Percentiles rank a stretch among this genome's conserved stretches.
Conservation (phyloP, 2,888 invertebrate genomes). For the Mimachlamys varia region DNA sequence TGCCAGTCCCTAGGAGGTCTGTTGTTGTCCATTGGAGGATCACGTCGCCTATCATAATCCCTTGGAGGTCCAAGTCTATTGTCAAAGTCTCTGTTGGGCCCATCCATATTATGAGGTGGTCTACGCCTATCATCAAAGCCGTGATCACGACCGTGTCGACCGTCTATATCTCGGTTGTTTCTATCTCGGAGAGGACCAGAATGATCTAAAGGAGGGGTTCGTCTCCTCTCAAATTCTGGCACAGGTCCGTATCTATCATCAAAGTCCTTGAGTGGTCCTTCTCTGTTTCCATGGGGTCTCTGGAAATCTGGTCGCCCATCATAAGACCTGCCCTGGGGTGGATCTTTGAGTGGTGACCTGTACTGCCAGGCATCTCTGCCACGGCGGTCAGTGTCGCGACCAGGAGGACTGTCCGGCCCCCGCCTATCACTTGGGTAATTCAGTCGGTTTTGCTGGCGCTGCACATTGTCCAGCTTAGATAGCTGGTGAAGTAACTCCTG, state of each 20-base stretch:
- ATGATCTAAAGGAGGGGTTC: constrained; percentile 8
- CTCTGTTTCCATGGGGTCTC: constrained; percentile 12
- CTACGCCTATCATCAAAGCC: constrained; percentile 51
- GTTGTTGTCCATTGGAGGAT: constrained; percentile 43
- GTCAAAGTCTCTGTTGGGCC: constrained; percentile 48
- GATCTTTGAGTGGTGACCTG: not conserved
- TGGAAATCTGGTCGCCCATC: not conserved
- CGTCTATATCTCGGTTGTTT: constrained; percentile 37
- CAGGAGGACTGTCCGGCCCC: not conserved
- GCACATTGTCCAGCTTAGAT: constrained; percentile 66
- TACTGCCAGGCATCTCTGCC: constrained; percentile 8
- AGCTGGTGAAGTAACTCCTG: constrained; percentile 76
- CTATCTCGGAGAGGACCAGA: not conserved
- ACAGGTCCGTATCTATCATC: constrained; percentile 41
- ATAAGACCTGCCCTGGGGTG: not conserved
- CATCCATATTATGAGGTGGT: constrained; percentile 38
- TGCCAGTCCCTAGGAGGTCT: constrained; percentile 9
- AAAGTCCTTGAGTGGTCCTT: constrained; percentile 37
- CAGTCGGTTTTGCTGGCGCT: constrained; percentile 49
- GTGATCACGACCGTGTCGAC: constrained; percentile 50
- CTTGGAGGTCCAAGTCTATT: constrained; percentile 38
- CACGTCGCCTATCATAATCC: constrained; percentile 37
- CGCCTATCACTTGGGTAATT: not conserved
- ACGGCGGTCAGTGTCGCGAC: constrained; percentile 1
- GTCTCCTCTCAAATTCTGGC: constrained; percentile 47